Evolutionary conservation across 2,888 invertebrate species (phyloP).

Genomic region (Amphipyra berbera): DNA sequence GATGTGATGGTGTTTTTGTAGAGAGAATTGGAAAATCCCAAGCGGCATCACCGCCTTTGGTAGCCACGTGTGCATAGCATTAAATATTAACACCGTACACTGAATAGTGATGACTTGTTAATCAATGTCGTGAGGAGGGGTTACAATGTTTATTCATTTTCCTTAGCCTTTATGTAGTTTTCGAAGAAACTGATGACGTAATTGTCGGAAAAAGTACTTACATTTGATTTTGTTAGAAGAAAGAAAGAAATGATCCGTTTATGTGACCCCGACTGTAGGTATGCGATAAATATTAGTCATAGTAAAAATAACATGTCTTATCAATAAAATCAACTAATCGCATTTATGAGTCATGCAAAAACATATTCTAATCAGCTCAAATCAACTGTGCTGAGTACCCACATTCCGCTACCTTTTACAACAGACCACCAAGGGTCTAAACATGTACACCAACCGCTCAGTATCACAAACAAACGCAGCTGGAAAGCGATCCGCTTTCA

Average conservation of each 20-base stretch:
- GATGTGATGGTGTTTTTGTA: slow-evolving; percentile 21
- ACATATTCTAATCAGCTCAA: not conserved
- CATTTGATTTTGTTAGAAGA: too few relatives aligned
- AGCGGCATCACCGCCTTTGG: slow-evolving; percentile 15
- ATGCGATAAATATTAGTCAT: too few relatives aligned
- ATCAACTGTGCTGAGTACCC: not conserved
- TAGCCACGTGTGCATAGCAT: slow-evolving; percentile 28
- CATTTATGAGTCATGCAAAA: not conserved
- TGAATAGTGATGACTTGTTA: slow-evolving; percentile 35
- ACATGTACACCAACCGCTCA: slow-evolving; percentile 8
- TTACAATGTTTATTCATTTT: slow-evolving; percentile 30
- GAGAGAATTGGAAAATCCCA: slow-evolving; percentile 43
- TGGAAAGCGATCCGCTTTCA: slow-evolving; percentile 83
- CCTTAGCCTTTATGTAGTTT: slow-evolving; percentile 14
- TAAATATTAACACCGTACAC: slow-evolving; percentile 26
- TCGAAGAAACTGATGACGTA: slow-evolving; percentile 28
- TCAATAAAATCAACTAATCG: not conserved
- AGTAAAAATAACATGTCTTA: not conserved
- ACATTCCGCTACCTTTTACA: slow-evolving; percentile 9
- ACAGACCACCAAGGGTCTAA: slow-evolving; percentile 28
- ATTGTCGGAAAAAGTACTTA: not conserved
- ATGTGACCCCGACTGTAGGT: too few relatives aligned
- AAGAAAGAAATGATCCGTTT: too few relatives aligned
- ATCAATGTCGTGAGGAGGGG: slow-evolving; percentile 8
- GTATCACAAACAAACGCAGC: slow-evolving; percentile 56